These are phyloP conservation scores for Ladona fulva DNA, from an alignment of 1,140 invertebrate species.

Conservation along the genomic window DNA sequence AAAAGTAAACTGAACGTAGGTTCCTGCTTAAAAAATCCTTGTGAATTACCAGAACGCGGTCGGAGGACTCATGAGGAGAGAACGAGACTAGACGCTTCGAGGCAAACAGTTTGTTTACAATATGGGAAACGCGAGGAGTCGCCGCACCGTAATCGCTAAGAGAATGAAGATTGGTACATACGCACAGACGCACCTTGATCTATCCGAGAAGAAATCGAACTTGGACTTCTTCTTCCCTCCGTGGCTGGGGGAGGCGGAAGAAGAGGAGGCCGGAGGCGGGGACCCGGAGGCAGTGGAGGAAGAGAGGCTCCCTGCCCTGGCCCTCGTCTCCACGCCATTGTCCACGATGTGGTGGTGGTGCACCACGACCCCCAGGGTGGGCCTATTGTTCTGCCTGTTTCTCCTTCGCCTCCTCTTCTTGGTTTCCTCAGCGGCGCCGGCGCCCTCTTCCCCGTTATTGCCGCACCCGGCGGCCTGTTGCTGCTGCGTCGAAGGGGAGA, in stretches of 20 bases:
- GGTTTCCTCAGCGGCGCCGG: constrained; percentile 38
- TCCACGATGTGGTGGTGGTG: constrained; percentile 35
- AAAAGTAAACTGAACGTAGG: too few relatives aligned
- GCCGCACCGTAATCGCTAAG: too few relatives aligned
- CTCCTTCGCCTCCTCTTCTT: constrained; percentile 66
- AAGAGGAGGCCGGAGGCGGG: constrained; percentile 55
- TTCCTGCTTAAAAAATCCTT: too few relatives aligned
- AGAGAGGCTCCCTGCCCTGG: constrained; percentile 50
- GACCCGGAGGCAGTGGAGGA: constrained; percentile 53
- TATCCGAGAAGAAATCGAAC: constrained; percentile 69
- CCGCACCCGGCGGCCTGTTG: constrained; percentile 46
- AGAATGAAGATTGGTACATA: not conserved
- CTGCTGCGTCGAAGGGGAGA: not conserved
- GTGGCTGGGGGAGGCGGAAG: constrained; percentile 29
- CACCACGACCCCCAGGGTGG: constrained; percentile 41
- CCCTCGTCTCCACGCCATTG: constrained; percentile 30
- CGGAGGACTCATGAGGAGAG: too few relatives aligned
- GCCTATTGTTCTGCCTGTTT: constrained; percentile 51
- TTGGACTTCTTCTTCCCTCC: constrained; percentile 57
- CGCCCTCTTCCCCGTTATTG: constrained; percentile 14
- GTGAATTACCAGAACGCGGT: too few relatives aligned
- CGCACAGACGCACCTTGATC: constrained; percentile 53
- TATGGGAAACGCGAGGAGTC: too few relatives aligned
- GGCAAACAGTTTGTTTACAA: too few relatives aligned
- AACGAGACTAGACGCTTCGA: too few relatives aligned